Percentiles rank a stretch among this genome's conserved stretches.
phyloP scores from a whole-genome alignment of 2,113 vertebrate genomes.

The Anseranas semipalmata region DNA sequence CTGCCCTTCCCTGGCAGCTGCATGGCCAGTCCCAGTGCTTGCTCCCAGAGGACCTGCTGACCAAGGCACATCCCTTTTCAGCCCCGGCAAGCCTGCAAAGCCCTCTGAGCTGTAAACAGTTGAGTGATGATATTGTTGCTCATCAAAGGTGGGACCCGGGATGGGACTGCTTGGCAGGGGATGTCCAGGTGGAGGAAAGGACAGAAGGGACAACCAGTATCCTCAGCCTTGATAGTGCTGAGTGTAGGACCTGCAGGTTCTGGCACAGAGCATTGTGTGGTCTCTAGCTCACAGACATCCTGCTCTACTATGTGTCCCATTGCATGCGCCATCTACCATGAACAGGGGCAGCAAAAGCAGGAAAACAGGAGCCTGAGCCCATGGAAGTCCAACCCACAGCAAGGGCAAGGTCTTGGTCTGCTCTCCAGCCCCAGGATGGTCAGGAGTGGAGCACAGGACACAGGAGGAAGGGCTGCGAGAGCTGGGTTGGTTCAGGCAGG shows the following conservation, averaged over 20 bases:
- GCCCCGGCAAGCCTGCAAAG: not conserved
- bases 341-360: not conserved
- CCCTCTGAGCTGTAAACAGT: not conserved
- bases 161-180: not conserved
- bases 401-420: not conserved
- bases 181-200: not conserved
- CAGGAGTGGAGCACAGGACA: not conserved
- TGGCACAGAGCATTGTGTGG: not conserved
- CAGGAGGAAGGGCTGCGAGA: not conserved
- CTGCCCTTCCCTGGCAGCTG: not conserved
- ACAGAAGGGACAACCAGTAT: not conserved
- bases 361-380: not conserved
- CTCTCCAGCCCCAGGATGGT: not conserved
- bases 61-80: not conserved
- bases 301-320: not conserved
- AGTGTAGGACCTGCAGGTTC: not conserved
- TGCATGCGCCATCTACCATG: not conserved
- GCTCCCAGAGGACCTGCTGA: conserved; percentile 23
- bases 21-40: not conserved
- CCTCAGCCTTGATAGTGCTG: not conserved
- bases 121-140: not conserved
- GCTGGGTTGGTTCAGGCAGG: not conserved
- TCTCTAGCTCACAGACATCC: not conserved
- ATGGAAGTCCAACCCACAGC: not conserved
- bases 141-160: not conserved